Evolutionary conservation across 2,888 invertebrate species (phyloP).

Genomic region (Frankliniella intonsa): DNA sequence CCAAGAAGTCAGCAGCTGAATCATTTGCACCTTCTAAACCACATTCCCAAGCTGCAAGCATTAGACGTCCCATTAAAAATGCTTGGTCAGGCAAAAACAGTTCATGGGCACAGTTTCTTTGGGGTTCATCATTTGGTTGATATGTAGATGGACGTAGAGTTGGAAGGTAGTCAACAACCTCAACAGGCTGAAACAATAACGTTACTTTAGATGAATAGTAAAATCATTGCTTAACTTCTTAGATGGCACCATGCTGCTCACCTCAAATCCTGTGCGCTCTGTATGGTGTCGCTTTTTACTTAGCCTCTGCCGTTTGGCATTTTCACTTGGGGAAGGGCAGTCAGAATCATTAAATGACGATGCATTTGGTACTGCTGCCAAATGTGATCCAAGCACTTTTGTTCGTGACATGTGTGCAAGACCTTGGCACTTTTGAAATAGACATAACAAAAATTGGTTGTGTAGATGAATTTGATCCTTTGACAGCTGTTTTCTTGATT

Average conservation of each 20-base stretch:
- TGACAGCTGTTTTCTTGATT: constrained; percentile 68
- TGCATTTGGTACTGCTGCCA: not conserved
- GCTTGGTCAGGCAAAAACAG: constrained; percentile 78
- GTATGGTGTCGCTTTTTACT: constrained; percentile 36
- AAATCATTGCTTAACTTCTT: not conserved
- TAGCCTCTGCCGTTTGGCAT: constrained; percentile 37
- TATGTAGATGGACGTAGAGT: constrained; percentile 45
- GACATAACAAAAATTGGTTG: constrained; percentile 75
- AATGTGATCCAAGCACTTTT: constrained; percentile 46
- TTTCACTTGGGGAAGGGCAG: not conserved
- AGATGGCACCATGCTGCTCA: constrained; percentile 44
- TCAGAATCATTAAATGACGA: not conserved
- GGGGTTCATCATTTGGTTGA: constrained; percentile 46
- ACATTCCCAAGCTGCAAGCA: constrained; percentile 84
- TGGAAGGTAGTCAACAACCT: constrained; percentile 44
- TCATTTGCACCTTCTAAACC: constrained; percentile 82
- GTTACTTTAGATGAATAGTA: constrained; percentile 27
- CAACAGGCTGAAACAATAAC: constrained; percentile 43
- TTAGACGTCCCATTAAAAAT: constrained; percentile 74
- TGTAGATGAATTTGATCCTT: constrained; percentile 74
- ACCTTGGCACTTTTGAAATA: constrained; percentile 67
- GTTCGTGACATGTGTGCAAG: constrained; percentile 40
- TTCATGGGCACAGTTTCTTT: constrained; percentile 65
- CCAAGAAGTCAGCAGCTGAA: constrained; percentile 74
- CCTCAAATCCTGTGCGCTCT: constrained; percentile 46